A percentile compares a stretch with the other conserved stretches of the same genome.
Evolutionary conservation across 2,113 vertebrate species (phyloP).

Genomic region (Corythaeola cristata): DNA sequence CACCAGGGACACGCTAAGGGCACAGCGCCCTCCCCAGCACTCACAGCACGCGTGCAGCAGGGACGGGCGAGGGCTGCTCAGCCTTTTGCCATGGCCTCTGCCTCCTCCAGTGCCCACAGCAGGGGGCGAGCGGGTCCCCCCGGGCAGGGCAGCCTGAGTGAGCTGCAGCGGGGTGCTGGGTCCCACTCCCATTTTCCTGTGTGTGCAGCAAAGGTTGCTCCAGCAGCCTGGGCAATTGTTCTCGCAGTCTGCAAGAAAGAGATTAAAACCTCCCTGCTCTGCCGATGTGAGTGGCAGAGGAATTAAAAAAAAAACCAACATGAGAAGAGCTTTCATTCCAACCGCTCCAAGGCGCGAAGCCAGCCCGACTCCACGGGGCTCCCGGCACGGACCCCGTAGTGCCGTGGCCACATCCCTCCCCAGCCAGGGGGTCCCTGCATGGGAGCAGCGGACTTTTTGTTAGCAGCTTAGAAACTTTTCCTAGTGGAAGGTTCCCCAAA

Average conservation of each 20-base stretch:
- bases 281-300: neutral
- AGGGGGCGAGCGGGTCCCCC: neutral
- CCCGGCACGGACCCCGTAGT: neutral
- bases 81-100: neutral
- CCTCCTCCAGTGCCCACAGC: neutral
- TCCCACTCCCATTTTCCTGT: neutral
- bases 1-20: neutral
- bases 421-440: neutral
- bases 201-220: neutral
- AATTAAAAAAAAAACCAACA: neutral
- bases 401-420: neutral
- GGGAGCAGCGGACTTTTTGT: neutral
- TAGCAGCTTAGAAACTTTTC: neutral
- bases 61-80: neutral
- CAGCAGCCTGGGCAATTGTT: neutral
- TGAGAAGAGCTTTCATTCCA: neutral
- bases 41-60: rapidly evolving
- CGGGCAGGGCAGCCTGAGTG: rapidly evolving
- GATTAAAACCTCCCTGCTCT: neutral
- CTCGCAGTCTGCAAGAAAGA: neutral
- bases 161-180: neutral
- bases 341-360: neutral
- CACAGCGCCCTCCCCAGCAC: neutral
- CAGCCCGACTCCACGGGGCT: neutral
- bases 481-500: neutral